Evolutionary conservation across 2,113 vertebrate species (phyloP).

Genomic region (Anhinga rufa): DNA sequence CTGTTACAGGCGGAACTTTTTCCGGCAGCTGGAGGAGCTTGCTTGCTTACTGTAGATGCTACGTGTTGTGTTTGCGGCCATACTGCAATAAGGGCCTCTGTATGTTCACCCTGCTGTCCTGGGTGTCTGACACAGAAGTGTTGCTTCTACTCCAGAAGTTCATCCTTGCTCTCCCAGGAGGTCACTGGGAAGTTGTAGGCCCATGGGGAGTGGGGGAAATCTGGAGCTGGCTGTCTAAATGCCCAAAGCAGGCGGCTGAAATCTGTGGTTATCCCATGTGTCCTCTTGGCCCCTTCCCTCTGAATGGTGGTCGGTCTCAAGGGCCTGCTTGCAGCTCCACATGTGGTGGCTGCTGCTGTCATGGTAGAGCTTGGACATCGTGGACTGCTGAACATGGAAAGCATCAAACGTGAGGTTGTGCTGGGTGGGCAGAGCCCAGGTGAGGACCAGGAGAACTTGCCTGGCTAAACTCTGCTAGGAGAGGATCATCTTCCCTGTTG

Average conservation of each 20-base stretch:
- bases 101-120: not conserved
- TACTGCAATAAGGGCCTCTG: accelerated
- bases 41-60: accelerated
- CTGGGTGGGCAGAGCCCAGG: not conserved
- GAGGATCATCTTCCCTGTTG: not conserved
- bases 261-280: not conserved
- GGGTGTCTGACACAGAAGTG: not conserved
- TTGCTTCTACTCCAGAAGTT: not conserved
- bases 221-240: not conserved
- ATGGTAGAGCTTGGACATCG: accelerated
- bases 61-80: accelerated
- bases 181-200: not conserved
- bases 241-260: not conserved
- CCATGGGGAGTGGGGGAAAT: accelerated
- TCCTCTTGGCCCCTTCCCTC: not conserved
- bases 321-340: not conserved
- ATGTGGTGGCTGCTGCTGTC: not conserved
- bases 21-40: accelerated
- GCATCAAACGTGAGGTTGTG: not conserved
- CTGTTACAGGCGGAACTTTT: not conserved
- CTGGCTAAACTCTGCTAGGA: not conserved
- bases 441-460: not conserved
- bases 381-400: not conserved
- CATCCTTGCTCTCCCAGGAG: not conserved
- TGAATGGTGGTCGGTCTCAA: not conserved